Conservation (phyloP, 2,888 invertebrate species). For the Callinectes sapidus region DNA sequence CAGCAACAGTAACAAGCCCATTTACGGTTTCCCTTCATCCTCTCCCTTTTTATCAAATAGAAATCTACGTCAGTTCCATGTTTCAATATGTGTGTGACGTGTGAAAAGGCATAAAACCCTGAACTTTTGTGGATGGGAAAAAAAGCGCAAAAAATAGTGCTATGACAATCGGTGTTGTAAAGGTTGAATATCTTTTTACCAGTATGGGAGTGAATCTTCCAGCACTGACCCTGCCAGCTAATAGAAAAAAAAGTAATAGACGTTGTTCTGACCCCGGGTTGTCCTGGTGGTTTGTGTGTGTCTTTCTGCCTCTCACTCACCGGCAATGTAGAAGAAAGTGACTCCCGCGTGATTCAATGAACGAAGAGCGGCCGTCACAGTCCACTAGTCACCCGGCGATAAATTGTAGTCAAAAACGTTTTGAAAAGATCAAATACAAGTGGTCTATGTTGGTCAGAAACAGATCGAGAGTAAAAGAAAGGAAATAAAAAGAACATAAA, state of each 20-base stretch:
- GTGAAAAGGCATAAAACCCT: conserved; percentile 30
- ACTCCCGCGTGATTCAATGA: background rate
- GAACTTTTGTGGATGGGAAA: conserved; percentile 28
- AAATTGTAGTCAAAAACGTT: background rate
- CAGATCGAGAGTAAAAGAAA: background rate
- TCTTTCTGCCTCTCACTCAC: conserved; percentile 3
- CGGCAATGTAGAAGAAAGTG: conserved; percentile 8
- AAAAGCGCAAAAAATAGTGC: background rate
- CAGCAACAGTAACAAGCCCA: conserved; percentile 4
- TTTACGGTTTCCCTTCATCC: conserved; percentile 12
- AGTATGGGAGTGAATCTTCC: conserved; percentile 37
- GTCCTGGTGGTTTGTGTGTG: background rate
- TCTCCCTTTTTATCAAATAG: conserved; percentile 5
- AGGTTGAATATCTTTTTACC: conserved; percentile 44
- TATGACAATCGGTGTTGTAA: conserved; percentile 28
- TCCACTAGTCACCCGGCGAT: background rate
- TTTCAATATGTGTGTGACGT: conserved; percentile 36
- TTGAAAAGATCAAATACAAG: background rate
- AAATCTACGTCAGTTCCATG: conserved; percentile 16
- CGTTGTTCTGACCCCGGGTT: background rate
- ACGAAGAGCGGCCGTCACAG: background rate
- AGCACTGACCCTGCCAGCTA: background rate
- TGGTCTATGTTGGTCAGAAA: conserved; percentile 12
- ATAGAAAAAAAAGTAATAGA: conserved; percentile 14
- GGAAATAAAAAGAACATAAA: background rate